Base-by-base conservation (phyloP, 2,888 invertebrate species). In the Mythimna loreyi region DNA sequence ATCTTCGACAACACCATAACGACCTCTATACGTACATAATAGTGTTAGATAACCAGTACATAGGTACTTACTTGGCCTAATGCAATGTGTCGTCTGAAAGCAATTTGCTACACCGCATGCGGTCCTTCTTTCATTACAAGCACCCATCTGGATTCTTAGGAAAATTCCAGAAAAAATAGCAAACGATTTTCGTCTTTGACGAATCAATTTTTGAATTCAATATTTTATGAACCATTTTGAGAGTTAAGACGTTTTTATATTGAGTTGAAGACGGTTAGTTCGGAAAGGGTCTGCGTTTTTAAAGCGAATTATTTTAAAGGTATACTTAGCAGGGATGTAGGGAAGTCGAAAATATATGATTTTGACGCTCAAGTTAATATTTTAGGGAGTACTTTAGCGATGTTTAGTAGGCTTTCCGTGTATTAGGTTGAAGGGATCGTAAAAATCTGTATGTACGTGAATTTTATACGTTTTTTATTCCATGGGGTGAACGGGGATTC, bases 71-170 rank as follows among this genome's bases (percentile, higher is more conserved):
- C 83, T 82, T 73, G 68, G 87, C 84, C 91, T 94, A 94, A 94
- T 94, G 94, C 91, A 89, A 91, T 91, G 87, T 92, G 93, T 94
- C 95, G 94, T 95, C 92, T 92, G 90, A 94, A 94, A 94, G 92
- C 94, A 93, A 95, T 95, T 95, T 95, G 93, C 92, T 86, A 88
- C 93, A 79, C 93, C 86, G 90, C 91, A 87, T 92, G 94, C 88
- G 93, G 94, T 92, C 93, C 89, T 92, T 91, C 91, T 92, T 92
- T 93, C 92, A 93, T 93, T 92, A 93, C 90, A 85, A 74, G 72
- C 80, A 78, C 85, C 85, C 82, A 83, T 83, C 78, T 82, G 78
- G 77, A 70, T 81, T 81, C 66, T 76, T 67, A 77, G 63, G 62
- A 68, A 67, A 75, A 52, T 75, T 69, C 55, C 62, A 9, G 55